Conservation (phyloP, 2,113 vertebrate species). For the Benitochromis conjunctus region DNA sequence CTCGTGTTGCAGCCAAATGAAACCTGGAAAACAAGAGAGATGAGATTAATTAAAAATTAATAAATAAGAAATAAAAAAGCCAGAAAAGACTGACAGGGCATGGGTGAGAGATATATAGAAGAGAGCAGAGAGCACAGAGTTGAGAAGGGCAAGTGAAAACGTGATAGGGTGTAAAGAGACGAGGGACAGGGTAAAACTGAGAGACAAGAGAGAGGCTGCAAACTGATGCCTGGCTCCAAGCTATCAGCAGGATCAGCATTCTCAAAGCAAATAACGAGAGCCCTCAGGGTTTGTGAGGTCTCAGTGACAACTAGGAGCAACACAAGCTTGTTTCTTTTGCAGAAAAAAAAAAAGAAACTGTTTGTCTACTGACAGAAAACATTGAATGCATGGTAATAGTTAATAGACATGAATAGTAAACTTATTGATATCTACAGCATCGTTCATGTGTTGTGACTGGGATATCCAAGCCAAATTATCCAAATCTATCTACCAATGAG, state of each 20-base stretch:
- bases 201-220: constrained; percentile 22
- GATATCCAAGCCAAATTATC: background rate
- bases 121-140: background rate
- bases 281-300: background rate
- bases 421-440: background rate
- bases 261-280: background rate
- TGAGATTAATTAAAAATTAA: background rate
- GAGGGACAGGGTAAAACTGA: constrained; percentile 11
- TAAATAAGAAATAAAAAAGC: background rate
- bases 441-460: background rate
- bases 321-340: background rate
- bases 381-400: background rate
- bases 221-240: constrained; percentile 32
- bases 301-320: background rate
- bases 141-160: background rate
- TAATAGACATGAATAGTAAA: background rate
- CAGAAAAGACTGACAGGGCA: background rate
- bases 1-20: constrained; percentile 90
- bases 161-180: background rate
- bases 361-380: background rate
- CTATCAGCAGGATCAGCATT: constrained; percentile 43
- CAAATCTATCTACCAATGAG: background rate
- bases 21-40: constrained; percentile 73
- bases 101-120: background rate
- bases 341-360: background rate